phyloP scores from a whole-genome alignment of 64 coral and sea anemone genomes.

The Cladopsammia gracilis region DNA sequence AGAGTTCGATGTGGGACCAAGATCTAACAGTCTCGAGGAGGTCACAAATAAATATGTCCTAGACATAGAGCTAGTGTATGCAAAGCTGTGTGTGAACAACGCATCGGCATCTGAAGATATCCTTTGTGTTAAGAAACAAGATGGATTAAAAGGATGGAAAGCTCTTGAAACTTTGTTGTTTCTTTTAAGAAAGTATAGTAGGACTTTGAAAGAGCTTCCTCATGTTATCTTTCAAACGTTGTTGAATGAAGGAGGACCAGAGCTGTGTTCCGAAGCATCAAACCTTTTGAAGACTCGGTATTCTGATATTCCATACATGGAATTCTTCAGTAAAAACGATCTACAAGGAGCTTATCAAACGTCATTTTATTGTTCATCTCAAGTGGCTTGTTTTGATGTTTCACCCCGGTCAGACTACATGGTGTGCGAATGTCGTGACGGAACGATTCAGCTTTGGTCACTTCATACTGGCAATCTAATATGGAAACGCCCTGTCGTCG shows the following conservation, averaged over 20 bases:
- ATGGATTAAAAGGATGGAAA: background rate
- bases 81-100: background rate
- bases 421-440: background rate
- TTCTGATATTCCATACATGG: background rate
- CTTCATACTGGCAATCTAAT: background rate
- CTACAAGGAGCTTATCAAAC: background rate
- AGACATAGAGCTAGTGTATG: background rate
- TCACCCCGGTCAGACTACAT: background rate
- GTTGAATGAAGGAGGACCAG: constrained; percentile 5
- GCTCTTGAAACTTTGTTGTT: background rate
- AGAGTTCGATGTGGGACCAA: background rate
- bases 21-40: background rate
- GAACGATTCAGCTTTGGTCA: constrained; percentile 4
- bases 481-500: background rate
- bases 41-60: background rate
- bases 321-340: background rate
- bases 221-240: background rate
- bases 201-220: background rate
- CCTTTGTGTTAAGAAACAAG: background rate
- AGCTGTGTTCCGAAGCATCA: background rate
- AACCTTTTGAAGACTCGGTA: background rate
- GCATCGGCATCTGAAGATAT: background rate
- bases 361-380: background rate
- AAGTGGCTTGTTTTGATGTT: constrained; percentile 1
- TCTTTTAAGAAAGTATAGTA: background rate